Evolutionary conservation across 1,140 invertebrate genomes (phyloP).

Genomic region (Drusus annulatus): DNA sequence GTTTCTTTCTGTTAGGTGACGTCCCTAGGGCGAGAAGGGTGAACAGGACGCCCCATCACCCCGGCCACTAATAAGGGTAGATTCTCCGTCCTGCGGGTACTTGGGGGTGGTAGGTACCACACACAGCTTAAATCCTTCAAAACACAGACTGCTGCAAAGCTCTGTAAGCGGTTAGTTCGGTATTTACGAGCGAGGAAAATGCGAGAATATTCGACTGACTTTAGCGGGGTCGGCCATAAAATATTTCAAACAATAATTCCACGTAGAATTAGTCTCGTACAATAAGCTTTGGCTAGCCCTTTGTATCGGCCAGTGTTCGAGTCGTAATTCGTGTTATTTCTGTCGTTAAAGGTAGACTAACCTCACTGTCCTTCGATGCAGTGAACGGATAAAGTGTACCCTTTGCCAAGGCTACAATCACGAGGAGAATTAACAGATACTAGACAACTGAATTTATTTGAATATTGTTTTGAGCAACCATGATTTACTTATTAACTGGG

Average conservation of each 20-base stretch:
- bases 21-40: not conserved
- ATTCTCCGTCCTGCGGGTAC: not conserved
- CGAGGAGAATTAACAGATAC: too few relatives aligned
- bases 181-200: slow-evolving; percentile 25
- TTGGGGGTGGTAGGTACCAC: not conserved
- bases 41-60: not conserved
- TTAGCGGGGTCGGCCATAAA: slow-evolving; percentile 4
- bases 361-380: too few relatives aligned
- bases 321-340: too few relatives aligned
- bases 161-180: slow-evolving; percentile 15
- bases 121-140: slow-evolving; percentile 28
- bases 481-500: too few relatives aligned
- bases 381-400: too few relatives aligned
- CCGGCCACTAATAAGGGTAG: slow-evolving; percentile 1
- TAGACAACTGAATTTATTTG: too few relatives aligned
- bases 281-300: not conserved
- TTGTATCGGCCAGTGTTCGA: not conserved
- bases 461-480: too few relatives aligned
- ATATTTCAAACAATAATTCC: slow-evolving; percentile 25
- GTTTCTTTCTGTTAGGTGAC: not conserved
- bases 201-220: slow-evolving; percentile 13
- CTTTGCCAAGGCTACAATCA: too few relatives aligned
- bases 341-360: too few relatives aligned
- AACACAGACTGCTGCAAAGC: not conserved
- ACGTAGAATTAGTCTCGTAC: not conserved